Evolutionary conservation across 2,797 vertebrate species (phyloP).

Genomic region (Tapera naevia): DNA sequence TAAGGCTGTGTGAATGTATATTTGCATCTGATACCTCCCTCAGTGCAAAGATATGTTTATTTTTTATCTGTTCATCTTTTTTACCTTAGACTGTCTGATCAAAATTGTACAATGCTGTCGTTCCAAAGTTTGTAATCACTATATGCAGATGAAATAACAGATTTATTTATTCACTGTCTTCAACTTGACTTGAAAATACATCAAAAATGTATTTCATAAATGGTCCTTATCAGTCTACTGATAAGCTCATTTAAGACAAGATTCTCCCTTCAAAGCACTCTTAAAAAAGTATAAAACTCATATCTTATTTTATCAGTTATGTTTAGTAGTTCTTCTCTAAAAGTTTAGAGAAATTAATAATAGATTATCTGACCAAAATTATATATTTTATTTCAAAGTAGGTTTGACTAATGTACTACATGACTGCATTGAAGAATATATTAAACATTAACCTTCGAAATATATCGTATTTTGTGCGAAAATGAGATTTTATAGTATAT

Average conservation of each 20-base stretch:
- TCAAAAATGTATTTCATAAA: not conserved
- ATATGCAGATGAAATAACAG: not conserved
- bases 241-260: not conserved
- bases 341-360: too few species aligned
- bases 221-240: not conserved
- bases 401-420: not conserved
- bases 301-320: not conserved
- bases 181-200: not conserved
- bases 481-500: not conserved
- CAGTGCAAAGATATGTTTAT: not conserved
- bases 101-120: not conserved
- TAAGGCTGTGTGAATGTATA: not conserved
- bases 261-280: not conserved
- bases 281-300: not conserved
- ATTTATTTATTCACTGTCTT: not conserved
- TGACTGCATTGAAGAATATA: not conserved
- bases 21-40: not conserved
- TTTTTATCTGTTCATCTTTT: not conserved
- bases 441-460: not conserved
- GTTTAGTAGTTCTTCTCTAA: not conserved
- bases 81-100: not conserved
- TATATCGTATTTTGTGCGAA: not conserved
- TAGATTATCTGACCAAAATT: not conserved
- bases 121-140: not conserved
- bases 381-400: not conserved